Conservation (phyloP, 2,113 vertebrate species). For the Grammomys surdaster region DNA sequence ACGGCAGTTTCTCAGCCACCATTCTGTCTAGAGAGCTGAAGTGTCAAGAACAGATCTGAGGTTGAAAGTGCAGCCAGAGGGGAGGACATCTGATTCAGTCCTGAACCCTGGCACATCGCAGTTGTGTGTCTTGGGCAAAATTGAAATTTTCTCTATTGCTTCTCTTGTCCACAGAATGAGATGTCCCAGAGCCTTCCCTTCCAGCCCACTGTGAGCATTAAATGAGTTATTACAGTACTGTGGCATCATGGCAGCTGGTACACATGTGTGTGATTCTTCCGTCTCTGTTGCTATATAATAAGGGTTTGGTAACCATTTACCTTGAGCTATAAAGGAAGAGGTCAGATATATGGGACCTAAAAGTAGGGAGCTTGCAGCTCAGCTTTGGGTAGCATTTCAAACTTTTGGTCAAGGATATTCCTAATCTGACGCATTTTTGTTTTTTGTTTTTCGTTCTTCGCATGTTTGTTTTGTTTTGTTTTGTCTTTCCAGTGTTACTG, state of each 20-base stretch:
- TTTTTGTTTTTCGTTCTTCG: too few species aligned
- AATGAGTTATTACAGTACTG: neutral
- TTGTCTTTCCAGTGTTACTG: neutral
- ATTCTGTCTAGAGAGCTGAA: neutral
- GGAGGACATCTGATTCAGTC: slow-evolving; percentile 10
- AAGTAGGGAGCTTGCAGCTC: neutral
- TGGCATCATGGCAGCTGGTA: neutral
- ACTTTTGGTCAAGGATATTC: neutral
- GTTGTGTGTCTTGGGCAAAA: neutral
- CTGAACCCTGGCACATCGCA: neutral
- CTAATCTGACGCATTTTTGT: neutral
- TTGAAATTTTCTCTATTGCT: slow-evolving; percentile 2
- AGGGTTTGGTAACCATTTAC: neutral
- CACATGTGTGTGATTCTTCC: neutral
- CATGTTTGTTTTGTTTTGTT: neutral
- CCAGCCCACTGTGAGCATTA: neutral
- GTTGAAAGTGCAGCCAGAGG: neutral
- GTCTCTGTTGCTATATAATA: neutral
- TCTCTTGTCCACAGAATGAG: neutral
- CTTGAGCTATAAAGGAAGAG: slow-evolving; percentile 14
- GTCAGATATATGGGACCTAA: neutral
- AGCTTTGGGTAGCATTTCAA: neutral
- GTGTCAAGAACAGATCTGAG: neutral
- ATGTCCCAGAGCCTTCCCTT: neutral
- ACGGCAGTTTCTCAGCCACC: neutral